phyloP scores from a whole-genome alignment of 2,797 vertebrate genomes.

The Ptychobarbus kaznakovi region DNA sequence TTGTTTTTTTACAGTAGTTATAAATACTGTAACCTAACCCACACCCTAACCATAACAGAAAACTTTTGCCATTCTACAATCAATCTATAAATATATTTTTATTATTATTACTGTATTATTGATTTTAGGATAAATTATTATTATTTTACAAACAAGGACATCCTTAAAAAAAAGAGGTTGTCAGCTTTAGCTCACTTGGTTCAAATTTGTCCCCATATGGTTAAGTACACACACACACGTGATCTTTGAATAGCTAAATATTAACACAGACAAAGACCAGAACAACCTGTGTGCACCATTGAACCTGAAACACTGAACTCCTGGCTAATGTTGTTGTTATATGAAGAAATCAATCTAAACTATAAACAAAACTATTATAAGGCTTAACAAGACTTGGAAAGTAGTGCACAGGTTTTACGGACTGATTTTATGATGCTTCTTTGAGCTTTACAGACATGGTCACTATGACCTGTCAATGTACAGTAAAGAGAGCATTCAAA shows the following conservation, averaged over 20 bases:
- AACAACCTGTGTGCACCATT: neutral
- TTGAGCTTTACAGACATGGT: neutral
- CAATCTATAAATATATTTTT: too few species aligned
- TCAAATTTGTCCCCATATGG: neutral
- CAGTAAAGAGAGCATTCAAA: neutral
- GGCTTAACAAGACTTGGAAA: neutral
- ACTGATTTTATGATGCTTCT: neutral
- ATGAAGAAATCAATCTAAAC: neutral
- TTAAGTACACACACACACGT: neutral
- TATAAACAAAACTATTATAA: neutral
- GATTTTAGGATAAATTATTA: neutral
- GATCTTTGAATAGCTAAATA: neutral
- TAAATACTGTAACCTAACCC: neutral
- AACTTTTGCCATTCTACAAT: too few species aligned
- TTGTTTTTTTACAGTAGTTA: neutral
- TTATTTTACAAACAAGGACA: neutral
- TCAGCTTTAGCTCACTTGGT: neutral
- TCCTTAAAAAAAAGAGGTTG: neutral
- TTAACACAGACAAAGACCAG: neutral
- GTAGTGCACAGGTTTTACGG: neutral
- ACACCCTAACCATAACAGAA: neutral
- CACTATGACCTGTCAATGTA: neutral
- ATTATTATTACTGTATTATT: neutral
- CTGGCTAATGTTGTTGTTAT: neutral
- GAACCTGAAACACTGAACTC: conserved; percentile 1